Evolutionary conservation across 2,797 vertebrate species (phyloP).

Genomic region (Pseudochirops cupreus): DNA sequence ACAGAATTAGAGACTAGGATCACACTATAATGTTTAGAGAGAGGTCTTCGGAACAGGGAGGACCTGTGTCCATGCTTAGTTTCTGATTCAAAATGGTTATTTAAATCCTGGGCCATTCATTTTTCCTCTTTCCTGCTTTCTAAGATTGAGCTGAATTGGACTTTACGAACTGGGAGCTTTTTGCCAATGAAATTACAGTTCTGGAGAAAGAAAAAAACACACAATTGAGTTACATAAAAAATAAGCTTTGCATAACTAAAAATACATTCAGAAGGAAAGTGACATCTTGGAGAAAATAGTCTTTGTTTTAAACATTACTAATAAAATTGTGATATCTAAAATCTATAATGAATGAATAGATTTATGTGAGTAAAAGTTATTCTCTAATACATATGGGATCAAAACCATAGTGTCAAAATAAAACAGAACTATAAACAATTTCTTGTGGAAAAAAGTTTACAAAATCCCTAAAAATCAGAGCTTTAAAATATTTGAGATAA

Average conservation of each 20-base stretch:
- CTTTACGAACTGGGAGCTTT: neutral
- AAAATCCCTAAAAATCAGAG: neutral
- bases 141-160: neutral
- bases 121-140: neutral
- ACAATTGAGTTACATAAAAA: neutral
- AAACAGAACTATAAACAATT: neutral
- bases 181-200: neutral
- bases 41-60: neutral
- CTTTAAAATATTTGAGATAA: neutral
- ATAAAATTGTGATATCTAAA: no score
- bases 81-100: neutral
- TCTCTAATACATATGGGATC: neutral
- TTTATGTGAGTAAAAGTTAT: neutral
- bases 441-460: neutral
- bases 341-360: neutral
- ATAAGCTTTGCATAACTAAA: neutral
- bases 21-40: neutral
- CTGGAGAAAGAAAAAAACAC: neutral
- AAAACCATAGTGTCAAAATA: neutral
- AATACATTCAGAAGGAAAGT: neutral
- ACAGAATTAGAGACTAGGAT: neutral
- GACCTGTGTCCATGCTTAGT: neutral
- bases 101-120: neutral
- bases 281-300: neutral
- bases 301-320: no score